Evolutionary conservation across 2,797 vertebrate genomes (phyloP).

Genomic region (Sciurus carolinensis): DNA sequence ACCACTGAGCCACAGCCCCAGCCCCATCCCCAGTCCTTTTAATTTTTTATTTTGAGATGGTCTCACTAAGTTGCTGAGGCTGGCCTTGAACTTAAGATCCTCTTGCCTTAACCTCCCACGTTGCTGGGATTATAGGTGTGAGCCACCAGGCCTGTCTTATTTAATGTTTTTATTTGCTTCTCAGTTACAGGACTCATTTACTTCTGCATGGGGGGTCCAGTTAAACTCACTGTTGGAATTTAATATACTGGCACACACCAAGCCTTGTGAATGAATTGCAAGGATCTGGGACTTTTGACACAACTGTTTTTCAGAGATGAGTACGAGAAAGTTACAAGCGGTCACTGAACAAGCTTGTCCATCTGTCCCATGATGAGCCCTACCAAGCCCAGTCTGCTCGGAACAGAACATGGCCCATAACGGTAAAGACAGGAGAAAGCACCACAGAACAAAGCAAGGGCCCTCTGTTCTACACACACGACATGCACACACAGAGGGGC

Average conservation of each 20-base stretch:
- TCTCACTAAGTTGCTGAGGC: too few relatives aligned
- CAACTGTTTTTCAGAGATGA: constrained; percentile 27
- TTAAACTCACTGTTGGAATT: neutral
- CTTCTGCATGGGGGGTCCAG: constrained; percentile 6
- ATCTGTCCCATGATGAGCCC: accelerated
- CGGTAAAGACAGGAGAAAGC: neutral
- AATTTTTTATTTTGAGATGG: too few relatives aligned
- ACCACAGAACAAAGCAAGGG: neutral
- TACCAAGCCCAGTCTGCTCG: constrained; percentile 79
- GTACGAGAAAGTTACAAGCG: neutral
- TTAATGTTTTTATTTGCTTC: constrained; percentile 2
- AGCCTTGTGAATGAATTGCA: neutral
- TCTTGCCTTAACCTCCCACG: too few relatives aligned
- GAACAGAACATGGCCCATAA: neutral
- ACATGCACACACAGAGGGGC: neutral
- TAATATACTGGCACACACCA: constrained; percentile 3
- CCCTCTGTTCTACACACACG: neutral
- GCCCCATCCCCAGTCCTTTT: too few relatives aligned
- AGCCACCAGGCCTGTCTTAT: neutral
- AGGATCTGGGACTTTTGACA: constrained; percentile 61
- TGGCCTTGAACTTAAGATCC: too few relatives aligned
- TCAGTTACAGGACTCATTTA: constrained; percentile 36
- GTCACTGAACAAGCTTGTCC: constrained; percentile 47
- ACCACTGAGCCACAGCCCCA: too few relatives aligned
- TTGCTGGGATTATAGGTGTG: too few relatives aligned